phyloP scores from a whole-genome alignment of 2,797 vertebrate genomes.

The Epinephelus awoara region DNA sequence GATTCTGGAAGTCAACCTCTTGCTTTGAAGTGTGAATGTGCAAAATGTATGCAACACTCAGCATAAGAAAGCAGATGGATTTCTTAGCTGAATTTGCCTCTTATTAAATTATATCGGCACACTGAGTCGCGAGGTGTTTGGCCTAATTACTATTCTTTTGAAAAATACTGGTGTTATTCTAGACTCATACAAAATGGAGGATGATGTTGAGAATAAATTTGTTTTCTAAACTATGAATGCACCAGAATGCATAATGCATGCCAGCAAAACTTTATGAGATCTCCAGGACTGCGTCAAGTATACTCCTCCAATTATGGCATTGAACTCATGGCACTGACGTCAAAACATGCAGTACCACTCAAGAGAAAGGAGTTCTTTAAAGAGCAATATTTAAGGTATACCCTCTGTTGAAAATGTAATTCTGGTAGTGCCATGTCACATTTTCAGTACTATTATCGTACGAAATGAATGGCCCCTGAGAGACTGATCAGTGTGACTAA shows the following conservation, averaged over 20 bases:
- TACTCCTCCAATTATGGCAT: constrained; percentile 18
- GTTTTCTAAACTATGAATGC: constrained; percentile 45
- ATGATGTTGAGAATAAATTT: constrained; percentile 53
- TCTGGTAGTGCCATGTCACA: constrained; percentile 3
- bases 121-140: constrained; percentile 55
- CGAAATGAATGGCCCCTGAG: constrained; percentile 46
- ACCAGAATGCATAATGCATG: constrained; percentile 40
- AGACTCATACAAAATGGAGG: constrained; percentile 58
- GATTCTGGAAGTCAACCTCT: constrained; percentile 61
- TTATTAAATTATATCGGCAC: constrained; percentile 71
- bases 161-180: constrained; percentile 64
- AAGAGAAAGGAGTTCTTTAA: neutral
- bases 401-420: constrained; percentile 6
- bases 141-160: constrained; percentile 78
- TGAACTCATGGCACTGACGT: constrained; percentile 22
- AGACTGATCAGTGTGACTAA: constrained; percentile 56
- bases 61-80: constrained; percentile 61
- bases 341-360: neutral
- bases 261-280: constrained; percentile 35
- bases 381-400: neutral
- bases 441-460: constrained; percentile 44
- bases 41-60: constrained; percentile 63
- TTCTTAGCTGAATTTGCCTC: constrained; percentile 65
- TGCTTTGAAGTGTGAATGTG: constrained; percentile 65
- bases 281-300: neutral